Conservation (phyloP, 2,113 vertebrate species). For the Oceanites oceanicus region DNA sequence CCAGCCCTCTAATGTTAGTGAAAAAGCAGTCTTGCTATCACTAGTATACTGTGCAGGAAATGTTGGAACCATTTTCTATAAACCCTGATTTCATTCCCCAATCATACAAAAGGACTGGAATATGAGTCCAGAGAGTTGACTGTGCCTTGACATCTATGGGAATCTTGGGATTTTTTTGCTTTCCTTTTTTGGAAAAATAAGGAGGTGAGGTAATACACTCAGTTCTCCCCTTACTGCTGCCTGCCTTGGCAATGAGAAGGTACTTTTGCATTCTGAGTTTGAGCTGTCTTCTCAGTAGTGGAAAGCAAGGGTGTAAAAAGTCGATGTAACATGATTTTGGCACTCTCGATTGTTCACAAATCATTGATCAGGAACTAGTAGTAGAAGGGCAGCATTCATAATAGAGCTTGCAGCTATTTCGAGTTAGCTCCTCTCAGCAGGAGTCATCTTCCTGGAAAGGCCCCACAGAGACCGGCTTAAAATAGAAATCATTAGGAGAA, state of each 20-base stretch:
- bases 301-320: background rate
- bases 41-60: background rate
- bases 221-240: background rate
- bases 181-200: background rate
- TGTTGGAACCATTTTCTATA: background rate
- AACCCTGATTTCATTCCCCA: background rate
- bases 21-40: background rate
- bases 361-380: background rate
- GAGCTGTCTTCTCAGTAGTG: background rate
- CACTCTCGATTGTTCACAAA: background rate
- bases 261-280: background rate
- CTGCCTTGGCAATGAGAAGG: background rate
- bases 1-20: background rate
- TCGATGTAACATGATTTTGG: background rate
- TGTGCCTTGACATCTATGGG: background rate
- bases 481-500: background rate
- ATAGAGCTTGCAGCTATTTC: background rate
- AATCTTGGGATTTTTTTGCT: background rate
- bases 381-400: background rate
- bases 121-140: background rate
- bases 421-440: background rate
- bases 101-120: background rate
- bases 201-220: background rate
- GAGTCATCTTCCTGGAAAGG: constrained; percentile 16
- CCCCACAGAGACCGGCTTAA: background rate